These are phyloP conservation scores for Coecobrya sp. DNA, from an alignment of 2,888 invertebrate genomes.

Conservation along the genomic window DNA sequence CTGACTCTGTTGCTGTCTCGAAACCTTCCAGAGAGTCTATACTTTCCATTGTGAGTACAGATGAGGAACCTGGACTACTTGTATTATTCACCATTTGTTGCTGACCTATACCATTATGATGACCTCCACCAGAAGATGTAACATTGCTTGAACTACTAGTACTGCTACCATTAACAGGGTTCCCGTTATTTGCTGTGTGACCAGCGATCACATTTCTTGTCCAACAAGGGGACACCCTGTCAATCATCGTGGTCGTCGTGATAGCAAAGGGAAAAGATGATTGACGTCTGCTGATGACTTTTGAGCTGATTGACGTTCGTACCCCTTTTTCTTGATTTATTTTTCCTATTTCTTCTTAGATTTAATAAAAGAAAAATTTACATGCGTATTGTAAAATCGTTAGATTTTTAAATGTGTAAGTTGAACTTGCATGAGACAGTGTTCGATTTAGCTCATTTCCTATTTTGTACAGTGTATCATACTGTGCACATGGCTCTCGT, in stretches of 20 bases:
- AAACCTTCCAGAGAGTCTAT: constrained; percentile 86
- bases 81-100: constrained; percentile 80
- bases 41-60: constrained; percentile 87
- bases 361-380: not conserved
- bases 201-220: constrained; percentile 84
- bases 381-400: not conserved
- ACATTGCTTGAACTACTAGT: constrained; percentile 71
- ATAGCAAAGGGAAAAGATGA: constrained; percentile 41
- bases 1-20: constrained; percentile 90
- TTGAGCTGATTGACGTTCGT: constrained; percentile 70
- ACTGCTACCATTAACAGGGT: constrained; percentile 70
- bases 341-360: constrained; percentile 24
- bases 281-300: constrained; percentile 77
- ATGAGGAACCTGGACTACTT: constrained; percentile 85
- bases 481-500: not conserved
- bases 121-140: constrained; percentile 75
- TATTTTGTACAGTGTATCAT: constrained; percentile 21
- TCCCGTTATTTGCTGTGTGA: constrained; percentile 75
- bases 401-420: not conserved
- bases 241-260: constrained; percentile 83
- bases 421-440: not conserved
- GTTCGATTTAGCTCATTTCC: constrained; percentile 16
- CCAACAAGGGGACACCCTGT: constrained; percentile 86
- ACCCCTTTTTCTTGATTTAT: constrained; percentile 63
- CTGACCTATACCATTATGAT: constrained; percentile 74